A percentile compares a stretch with the other conserved stretches of the same genome.
Evolutionary conservation across 2,888 invertebrate genomes (phyloP).

Genomic region (Choreutis nemorana): DNA sequence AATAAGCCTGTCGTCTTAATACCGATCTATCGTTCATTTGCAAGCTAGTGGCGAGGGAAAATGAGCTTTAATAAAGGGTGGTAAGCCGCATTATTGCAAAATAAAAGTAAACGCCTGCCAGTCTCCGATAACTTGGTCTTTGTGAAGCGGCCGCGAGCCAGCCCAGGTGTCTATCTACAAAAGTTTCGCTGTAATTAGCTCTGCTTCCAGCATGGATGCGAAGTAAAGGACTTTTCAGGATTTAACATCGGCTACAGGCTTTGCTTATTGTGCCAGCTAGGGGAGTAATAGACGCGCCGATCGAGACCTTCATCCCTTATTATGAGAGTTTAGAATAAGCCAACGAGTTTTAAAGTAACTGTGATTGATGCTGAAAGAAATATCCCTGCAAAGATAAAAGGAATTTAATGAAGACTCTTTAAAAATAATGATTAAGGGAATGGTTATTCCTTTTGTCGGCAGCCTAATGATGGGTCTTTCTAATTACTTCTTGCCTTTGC

Average conservation of each 20-base stretch:
- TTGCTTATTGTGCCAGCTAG: constrained; percentile 54
- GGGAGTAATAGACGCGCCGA: constrained; percentile 61
- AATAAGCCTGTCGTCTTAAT: constrained; percentile 35
- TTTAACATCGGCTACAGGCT: constrained; percentile 55
- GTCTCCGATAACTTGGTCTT: constrained; percentile 60
- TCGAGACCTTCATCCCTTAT: constrained; percentile 64
- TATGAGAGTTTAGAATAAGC: constrained; percentile 67
- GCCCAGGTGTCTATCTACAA: constrained; percentile 65
- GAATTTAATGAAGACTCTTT: constrained; percentile 67
- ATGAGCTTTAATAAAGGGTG: constrained; percentile 18
- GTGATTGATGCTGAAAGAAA: constrained; percentile 65
- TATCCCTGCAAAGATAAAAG: constrained; percentile 64
- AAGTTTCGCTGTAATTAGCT: constrained; percentile 62
- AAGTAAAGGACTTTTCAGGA: constrained; percentile 59
- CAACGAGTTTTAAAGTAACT: constrained; percentile 65
- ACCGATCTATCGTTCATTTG: constrained; percentile 31
- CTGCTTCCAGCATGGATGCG: constrained; percentile 55
- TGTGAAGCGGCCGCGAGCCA: constrained; percentile 53
- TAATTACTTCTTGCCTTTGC: constrained; percentile 52
- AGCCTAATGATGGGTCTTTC: constrained; percentile 57
- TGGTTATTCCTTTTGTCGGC: constrained; percentile 62
- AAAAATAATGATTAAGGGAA: constrained; percentile 66
- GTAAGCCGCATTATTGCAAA: too few species aligned
- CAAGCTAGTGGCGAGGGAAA: constrained; percentile 19
- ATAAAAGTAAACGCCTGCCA: constrained; percentile 40